phyloP scores from a whole-genome alignment of 2,113 vertebrate species.

The Burhinus oedicnemus region DNA sequence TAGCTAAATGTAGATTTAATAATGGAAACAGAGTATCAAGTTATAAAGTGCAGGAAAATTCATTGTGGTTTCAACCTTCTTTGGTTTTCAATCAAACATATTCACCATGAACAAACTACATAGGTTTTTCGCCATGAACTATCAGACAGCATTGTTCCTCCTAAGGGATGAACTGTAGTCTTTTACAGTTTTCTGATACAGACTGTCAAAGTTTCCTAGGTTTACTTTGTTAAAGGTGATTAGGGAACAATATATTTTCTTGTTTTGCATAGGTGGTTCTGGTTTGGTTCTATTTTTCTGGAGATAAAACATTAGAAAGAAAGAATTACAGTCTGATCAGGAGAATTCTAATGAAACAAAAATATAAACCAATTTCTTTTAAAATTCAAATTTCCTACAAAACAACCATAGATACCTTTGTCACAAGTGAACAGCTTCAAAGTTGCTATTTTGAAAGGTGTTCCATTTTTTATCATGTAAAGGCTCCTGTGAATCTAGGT shows the following conservation, averaged over 20 bases:
- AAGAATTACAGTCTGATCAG: neutral
- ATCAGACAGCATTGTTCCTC: neutral
- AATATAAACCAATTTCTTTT: neutral
- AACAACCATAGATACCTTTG: neutral
- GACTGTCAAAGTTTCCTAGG: neutral
- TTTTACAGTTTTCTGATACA: neutral
- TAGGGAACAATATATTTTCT: neutral
- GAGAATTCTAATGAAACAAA: neutral
- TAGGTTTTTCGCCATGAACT: neutral
- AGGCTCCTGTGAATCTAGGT: neutral
- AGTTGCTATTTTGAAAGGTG: neutral
- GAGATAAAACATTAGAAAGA: neutral
- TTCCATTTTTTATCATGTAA: neutral
- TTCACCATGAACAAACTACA: neutral
- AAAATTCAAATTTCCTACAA: neutral
- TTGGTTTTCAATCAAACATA: neutral
- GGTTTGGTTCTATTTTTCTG: neutral
- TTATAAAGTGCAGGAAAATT: neutral
- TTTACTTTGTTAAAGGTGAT: neutral
- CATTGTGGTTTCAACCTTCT: fast-evolving
- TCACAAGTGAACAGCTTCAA: neutral
- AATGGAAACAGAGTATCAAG: neutral
- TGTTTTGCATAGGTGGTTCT: neutral
- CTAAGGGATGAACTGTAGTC: neutral
- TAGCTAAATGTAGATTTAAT: neutral